phyloP scores from a whole-genome alignment of 2,888 invertebrate species.

The Trissolcus japonicus region DNA sequence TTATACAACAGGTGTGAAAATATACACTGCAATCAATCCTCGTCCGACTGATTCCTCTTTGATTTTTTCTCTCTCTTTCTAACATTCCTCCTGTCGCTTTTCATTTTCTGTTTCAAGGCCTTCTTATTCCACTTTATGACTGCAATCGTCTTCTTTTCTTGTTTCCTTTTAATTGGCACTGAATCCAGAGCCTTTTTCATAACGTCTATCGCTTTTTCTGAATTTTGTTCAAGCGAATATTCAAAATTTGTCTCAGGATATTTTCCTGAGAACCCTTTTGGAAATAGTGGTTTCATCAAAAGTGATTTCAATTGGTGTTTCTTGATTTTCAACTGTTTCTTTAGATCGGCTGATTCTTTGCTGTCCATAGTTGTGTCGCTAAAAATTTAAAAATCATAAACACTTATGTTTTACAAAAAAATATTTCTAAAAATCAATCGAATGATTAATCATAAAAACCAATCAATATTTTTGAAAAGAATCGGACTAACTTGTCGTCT shows the following conservation, averaged over 20 bases:
- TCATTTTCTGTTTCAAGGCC: constrained; percentile 38
- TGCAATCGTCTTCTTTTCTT: neutral
- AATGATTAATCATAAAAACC: neutral
- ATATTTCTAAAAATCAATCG: neutral
- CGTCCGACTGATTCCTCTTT: neutral
- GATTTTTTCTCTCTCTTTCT: constrained; percentile 1
- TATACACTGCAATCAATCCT: neutral
- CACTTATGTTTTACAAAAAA: neutral
- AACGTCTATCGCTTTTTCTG: constrained; percentile 78
- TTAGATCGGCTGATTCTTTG: constrained; percentile 75
- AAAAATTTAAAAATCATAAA: neutral
- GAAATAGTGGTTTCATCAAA: constrained; percentile 81
- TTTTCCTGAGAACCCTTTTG: constrained; percentile 83
- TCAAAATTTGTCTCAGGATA: constrained; percentile 77
- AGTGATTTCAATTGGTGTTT: constrained; percentile 78
- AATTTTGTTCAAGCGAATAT: constrained; percentile 65
- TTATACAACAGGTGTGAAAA: neutral
- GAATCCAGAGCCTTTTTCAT: constrained; percentile 76
- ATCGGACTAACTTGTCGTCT: constrained; percentile 22
- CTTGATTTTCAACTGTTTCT: constrained; percentile 77
- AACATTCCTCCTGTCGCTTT: constrained; percentile 24
- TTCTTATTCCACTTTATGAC: constrained; percentile 23
- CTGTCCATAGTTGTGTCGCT: constrained; percentile 29
- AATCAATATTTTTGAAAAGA: neutral
- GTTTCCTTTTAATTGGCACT: constrained; percentile 56